A percentile compares a stretch with the other conserved stretches of the same genome.
These are phyloP conservation scores for Psophia crepitans DNA, from an alignment of 2,113 vertebrate species.

Conservation along the genomic window DNA sequence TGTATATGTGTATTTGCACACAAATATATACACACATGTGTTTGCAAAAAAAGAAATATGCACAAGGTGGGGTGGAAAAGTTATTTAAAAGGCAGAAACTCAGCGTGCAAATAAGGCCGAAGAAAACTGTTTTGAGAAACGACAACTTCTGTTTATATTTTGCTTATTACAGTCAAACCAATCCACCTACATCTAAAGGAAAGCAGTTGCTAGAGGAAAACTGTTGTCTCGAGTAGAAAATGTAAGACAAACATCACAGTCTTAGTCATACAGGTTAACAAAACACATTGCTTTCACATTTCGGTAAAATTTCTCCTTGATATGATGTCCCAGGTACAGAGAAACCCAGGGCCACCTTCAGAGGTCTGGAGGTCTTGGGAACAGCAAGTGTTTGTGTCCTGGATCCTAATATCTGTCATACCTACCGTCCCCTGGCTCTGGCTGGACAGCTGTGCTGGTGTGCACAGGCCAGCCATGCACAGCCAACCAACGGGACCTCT, in stretches of 20 bases:
- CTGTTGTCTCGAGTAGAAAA: not conserved
- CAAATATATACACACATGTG: rapidly evolving
- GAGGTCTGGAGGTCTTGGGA: not conserved
- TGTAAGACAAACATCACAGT: not conserved
- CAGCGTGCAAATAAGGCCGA: not conserved
- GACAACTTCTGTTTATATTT: not conserved
- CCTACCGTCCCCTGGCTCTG: not conserved
- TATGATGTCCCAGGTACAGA: not conserved
- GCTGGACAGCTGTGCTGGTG: not conserved
- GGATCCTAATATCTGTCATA: not conserved
- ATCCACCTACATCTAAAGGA: not conserved
- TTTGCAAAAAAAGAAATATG: not conserved
- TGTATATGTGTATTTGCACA: not conserved
- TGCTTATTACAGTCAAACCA: not conserved
- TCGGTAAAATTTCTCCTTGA: not conserved
- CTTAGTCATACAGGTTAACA: not conserved
- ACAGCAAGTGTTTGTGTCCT: not conserved
- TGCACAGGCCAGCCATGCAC: rapidly evolving
- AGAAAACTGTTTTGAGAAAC: not conserved
- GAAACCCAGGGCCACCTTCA: not conserved
- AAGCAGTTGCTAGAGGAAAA: not conserved
- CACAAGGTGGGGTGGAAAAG: not conserved
- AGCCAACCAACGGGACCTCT: rapidly evolving
- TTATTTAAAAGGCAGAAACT: not conserved
- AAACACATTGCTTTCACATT: not conserved